A percentile compares a stretch with the other conserved stretches of the same genome.
These are phyloP conservation scores for Todiramphus saurophagus DNA, from an alignment of 2,113 vertebrate genomes.

Conservation along the genomic window DNA sequence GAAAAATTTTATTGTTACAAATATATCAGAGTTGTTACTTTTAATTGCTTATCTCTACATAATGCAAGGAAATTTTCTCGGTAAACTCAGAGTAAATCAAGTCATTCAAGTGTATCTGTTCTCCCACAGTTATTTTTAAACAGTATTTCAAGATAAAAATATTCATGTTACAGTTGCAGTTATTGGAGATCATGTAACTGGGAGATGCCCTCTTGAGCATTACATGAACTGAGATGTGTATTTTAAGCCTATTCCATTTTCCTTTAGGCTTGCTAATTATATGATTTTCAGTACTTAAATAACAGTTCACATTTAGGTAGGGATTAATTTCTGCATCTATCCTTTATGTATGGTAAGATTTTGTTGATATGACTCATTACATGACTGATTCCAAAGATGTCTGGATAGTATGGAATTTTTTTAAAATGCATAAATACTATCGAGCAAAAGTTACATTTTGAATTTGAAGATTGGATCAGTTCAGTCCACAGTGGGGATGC, in stretches of 20 bases:
- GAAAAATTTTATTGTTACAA: neutral
- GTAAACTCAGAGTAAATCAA: neutral
- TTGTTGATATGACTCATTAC: neutral
- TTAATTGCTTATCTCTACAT: neutral
- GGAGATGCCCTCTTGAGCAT: neutral
- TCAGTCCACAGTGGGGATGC: neutral
- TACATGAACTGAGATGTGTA: accelerated
- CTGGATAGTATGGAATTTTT: neutral
- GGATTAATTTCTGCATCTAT: neutral
- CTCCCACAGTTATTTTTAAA: neutral
- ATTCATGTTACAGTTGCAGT: neutral
- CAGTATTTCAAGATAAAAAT: neutral
- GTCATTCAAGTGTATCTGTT: neutral
- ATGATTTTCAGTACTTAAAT: neutral
- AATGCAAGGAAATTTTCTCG: neutral
- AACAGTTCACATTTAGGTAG: neutral
- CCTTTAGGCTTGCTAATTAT: neutral
- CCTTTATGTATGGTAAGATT: neutral
- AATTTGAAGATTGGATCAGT: neutral
- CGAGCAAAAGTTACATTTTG: neutral
- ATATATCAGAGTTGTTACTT: neutral
- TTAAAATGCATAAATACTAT: neutral
- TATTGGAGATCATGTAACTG: neutral
- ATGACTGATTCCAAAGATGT: neutral
- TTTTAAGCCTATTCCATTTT: neutral